Conservation (phyloP, 2,888 invertebrate species). For the Microplitis deprimator region DNA sequence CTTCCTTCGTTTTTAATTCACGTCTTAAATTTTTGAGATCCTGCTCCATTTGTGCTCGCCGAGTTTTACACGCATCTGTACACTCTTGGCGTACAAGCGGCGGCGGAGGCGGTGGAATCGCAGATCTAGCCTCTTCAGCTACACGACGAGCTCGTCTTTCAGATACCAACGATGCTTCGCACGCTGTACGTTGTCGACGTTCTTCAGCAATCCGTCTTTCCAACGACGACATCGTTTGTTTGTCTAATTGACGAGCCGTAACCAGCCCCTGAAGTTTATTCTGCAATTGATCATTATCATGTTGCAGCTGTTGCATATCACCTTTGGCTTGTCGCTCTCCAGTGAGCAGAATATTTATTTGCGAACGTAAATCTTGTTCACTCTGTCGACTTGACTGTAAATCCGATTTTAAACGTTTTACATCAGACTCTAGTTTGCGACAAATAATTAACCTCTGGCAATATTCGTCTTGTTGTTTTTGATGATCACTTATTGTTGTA, state of each 20-base stretch:
- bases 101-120: conserved; percentile 66
- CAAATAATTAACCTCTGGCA: conserved; percentile 70
- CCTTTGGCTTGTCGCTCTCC: conserved; percentile 80
- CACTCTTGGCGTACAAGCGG: conserved; percentile 75
- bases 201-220: conserved; percentile 91
- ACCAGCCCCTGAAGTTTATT: conserved; percentile 84
- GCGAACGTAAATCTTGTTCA: conserved; percentile 82
- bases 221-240: conserved; percentile 81
- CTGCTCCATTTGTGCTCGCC: conserved; percentile 79
- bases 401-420: conserved; percentile 82
- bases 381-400: conserved; percentile 80
- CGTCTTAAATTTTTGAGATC: conserved; percentile 79
- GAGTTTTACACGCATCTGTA: conserved; percentile 78
- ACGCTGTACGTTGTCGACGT: conserved; percentile 81
- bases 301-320: conserved; percentile 84
- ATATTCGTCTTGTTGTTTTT: conserved; percentile 72
- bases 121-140: conserved; percentile 72
- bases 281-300: conserved; percentile 90
- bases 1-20: conserved; percentile 79
- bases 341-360: conserved; percentile 77
- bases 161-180: conserved; percentile 82
- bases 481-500: conserved; percentile 62
- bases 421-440: conserved; percentile 80
- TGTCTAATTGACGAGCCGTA: conserved; percentile 83
- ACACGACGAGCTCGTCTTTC: conserved; percentile 82